A percentile compares a stretch with the other conserved stretches of the same genome.
Conservation (phyloP, 2,888 invertebrate species). For the Melangyna quadrimaculata region DNA sequence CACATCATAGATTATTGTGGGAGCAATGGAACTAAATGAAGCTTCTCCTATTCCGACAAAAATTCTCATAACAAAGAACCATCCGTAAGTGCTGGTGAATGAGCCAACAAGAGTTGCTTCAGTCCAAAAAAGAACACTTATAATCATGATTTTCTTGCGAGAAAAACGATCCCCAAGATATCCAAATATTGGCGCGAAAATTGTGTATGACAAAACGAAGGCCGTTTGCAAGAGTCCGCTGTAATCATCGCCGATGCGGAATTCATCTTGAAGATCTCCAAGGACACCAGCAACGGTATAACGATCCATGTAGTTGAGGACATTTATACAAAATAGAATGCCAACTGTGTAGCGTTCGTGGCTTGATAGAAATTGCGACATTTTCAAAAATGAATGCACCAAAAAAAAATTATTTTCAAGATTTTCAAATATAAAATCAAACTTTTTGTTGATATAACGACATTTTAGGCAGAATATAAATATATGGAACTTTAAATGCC, state of each 20-base stretch:
- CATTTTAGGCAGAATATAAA: not conserved
- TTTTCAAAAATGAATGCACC: not conserved
- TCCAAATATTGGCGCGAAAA: slow-evolving; percentile 49
- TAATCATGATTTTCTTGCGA: slow-evolving; percentile 25
- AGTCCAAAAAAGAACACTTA: slow-evolving; percentile 37
- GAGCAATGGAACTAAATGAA: slow-evolving; percentile 45
- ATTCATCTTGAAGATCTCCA: slow-evolving; percentile 10
- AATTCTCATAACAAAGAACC: slow-evolving; percentile 25
- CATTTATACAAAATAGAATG: slow-evolving; percentile 31
- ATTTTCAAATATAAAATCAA: not conserved
- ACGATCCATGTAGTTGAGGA: slow-evolving; percentile 56
- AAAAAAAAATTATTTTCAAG: not conserved
- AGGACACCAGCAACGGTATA: slow-evolving; percentile 47
- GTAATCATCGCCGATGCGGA: slow-evolving; percentile 39
- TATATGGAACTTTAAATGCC: not conserved
- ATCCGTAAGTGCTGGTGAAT: slow-evolving; percentile 17
- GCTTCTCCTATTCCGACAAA: slow-evolving; percentile 49
- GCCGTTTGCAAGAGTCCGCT: slow-evolving; percentile 56
- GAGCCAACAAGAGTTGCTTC: slow-evolving; percentile 31
- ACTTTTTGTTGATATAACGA: not conserved
- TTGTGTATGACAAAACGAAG: slow-evolving; percentile 30
- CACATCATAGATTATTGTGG: slow-evolving; percentile 53
- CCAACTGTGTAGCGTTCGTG: slow-evolving; percentile 33
- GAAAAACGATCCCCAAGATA: slow-evolving; percentile 50
- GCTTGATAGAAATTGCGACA: not conserved